Evolutionary conservation across 2,797 vertebrate genomes (phyloP), one percentile per base, ranked within the genome.

Genomic region (Holocentrus rufus): DNA sequence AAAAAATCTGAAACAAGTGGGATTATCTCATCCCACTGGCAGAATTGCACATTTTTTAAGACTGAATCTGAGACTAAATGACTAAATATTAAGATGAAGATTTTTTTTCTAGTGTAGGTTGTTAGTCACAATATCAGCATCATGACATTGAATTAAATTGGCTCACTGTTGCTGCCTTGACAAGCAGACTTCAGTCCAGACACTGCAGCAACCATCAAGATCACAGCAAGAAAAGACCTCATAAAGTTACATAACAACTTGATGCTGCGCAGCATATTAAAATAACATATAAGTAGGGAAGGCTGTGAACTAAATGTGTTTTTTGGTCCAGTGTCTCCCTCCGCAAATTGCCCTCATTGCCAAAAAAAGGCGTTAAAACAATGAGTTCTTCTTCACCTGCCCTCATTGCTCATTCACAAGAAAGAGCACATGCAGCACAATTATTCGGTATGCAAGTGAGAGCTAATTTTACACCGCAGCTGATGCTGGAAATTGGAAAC

Each of bases 201-300:
- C 76, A 52, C 79, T 42, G 64, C 65, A 23, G 64, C 59, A 23
- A 58, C 47, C 69, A 11, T 70, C 52, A 47, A 72, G 52, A 67
- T 36, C 58, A 17, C 65, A 60, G 55, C 58, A 36, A 20, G 55
- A 69, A 31, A 27, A 11, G 39, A 31, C 30, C 61, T 66, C 47
- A 39, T 44, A 30, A 63, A 65, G 60, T 9, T 49, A 27, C 13
- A 5, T 23, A 65, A 74, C 20, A 7, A 20, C 36, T 1, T 11
- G 14, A 15, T 18, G 17, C 14, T 15, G 10, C 8, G 14, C 44
- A 47, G 17, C 5, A 47, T 18, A 47, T 18, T 2, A 15, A 15
- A 17, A 5, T 47, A 47, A 47, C 14, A 18, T 47, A 47, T 18
- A 47, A 18, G 15, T 47, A 47, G 18, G 44, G 17, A 47, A 2